These are phyloP conservation scores for Eurystomus glaucurus DNA, from an alignment of 2,797 vertebrate species.

Conservation along the genomic window DNA sequence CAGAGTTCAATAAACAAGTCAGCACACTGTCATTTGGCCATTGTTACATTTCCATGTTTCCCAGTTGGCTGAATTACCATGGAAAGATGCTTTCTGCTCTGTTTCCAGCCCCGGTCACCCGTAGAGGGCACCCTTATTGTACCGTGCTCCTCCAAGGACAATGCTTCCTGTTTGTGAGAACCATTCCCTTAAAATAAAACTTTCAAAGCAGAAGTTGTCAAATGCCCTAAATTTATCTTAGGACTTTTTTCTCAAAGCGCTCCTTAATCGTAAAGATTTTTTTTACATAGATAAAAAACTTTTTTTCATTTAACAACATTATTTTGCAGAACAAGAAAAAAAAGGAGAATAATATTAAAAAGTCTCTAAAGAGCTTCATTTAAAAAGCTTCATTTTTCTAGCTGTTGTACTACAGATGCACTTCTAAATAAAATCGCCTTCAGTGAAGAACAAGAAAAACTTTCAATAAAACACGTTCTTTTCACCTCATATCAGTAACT, in stretches of 20 bases:
- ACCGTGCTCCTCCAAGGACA: background rate
- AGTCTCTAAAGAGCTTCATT: background rate
- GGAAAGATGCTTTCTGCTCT: background rate
- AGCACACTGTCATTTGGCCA: background rate
- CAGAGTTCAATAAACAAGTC: background rate
- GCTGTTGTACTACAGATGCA: background rate
- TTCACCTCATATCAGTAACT: background rate
- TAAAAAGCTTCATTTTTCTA: background rate
- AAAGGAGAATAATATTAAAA: accelerated
- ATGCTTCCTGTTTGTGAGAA: background rate
- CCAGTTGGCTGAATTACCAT: background rate
- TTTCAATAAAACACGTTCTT: background rate
- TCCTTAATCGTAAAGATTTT: background rate
- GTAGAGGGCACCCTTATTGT: constrained; percentile 48
- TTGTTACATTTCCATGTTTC: background rate
- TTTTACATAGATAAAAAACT: background rate
- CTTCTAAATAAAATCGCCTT: background rate
- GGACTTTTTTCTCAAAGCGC: background rate
- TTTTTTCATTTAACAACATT: background rate
- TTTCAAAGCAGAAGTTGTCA: background rate
- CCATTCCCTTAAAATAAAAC: background rate
- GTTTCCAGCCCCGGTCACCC: background rate
- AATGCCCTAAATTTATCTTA: background rate
- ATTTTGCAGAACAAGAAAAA: background rate
- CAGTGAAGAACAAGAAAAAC: background rate